phyloP scores from a whole-genome alignment of 2,888 invertebrate genomes.

The Drosophila incognita region DNA sequence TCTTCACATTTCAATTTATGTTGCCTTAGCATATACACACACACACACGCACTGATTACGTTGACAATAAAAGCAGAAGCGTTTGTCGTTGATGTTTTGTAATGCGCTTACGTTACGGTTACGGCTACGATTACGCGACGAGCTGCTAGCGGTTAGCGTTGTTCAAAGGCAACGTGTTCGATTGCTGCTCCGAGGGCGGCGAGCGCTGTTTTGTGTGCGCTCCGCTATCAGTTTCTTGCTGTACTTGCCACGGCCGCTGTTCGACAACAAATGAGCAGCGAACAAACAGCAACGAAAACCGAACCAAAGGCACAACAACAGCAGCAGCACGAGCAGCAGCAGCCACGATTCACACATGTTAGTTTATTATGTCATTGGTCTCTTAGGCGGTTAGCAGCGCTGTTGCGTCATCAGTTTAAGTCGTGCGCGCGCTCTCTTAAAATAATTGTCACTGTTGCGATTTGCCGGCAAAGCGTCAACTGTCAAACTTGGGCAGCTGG shows the following conservation, averaged over 20 bases:
- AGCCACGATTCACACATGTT: background rate
- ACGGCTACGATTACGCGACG: conserved; percentile 69
- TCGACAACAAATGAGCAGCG: conserved; percentile 74
- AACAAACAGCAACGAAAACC: background rate
- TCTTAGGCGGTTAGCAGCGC: conserved; percentile 50
- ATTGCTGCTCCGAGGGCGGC: conserved; percentile 43
- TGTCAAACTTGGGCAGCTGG: conserved; percentile 50
- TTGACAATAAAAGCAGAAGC: conserved; percentile 45
- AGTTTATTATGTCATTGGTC: conserved; percentile 66
- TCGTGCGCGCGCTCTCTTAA: conserved; percentile 45
- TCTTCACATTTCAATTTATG: conserved; percentile 31
- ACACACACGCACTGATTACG: conserved; percentile 48
- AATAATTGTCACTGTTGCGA: conserved; percentile 18
- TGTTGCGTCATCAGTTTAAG: conserved; percentile 66
- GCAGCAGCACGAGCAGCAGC: conserved; percentile 6
- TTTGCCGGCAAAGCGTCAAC: conserved; percentile 78
- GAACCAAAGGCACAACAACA: conserved; percentile 5
- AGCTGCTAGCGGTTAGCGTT: conserved; percentile 15
- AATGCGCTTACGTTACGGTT: conserved; percentile 72
- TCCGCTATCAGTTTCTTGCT: conserved; percentile 45
- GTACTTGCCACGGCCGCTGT: conserved; percentile 80
- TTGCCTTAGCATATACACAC: conserved; percentile 14
- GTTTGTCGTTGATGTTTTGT: conserved; percentile 62
- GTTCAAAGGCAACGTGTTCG: conserved; percentile 55
- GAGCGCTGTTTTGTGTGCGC: conserved; percentile 37